Evolutionary conservation across 2,113 vertebrate genomes (phyloP), one percentile per base, ranked within the genome.

Genomic region (Excalfactoria chinensis): DNA sequence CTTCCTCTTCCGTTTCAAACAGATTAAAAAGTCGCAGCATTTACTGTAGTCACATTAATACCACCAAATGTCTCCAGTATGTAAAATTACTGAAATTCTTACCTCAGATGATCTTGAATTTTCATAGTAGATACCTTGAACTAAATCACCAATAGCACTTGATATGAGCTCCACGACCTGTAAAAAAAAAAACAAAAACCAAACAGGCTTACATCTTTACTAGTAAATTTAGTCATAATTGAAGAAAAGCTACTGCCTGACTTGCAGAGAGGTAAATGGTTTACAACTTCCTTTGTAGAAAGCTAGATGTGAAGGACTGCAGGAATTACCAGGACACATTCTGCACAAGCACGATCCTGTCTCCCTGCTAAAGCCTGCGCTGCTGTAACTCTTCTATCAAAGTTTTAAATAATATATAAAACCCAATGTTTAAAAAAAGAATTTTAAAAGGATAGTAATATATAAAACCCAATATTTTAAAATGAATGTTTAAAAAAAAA

Each of bases 91-190:
- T 30, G 14, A 84, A 93, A 90, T 67, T 88, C 97, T 97, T 98
- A 99, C 99, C 98, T 99, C 98, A 46, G 95, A 82, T 37, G 90
- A 97, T 87, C 91, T 96, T 87, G 96, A 97, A 93, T 98, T 99
- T 97, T 99, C 99, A 62, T 98, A 98, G 96, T 99, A 99, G 95
- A 99, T 98, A 62, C 99, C 99, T 97, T 99, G 99, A 88, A 99
- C 98, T 96, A 99, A 96, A 95, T 99, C 99, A 91, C 98, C 99
- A 23, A 99, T 99, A 93, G 99, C 99, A 96, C 99, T 99, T 82
- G 99, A 99, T 96, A 99, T 97, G 86, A 99, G 98, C 88, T 99
- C 99, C 72, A 99, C 98, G 49, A 99, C 99, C 99, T 99, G 96
- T 37, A 96, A 97, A 72, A 96, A 87, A 87, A 21, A 77, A 56